Base-by-base conservation (phyloP, 2,113 vertebrate genomes). In the Cavia porcellus region DNA sequence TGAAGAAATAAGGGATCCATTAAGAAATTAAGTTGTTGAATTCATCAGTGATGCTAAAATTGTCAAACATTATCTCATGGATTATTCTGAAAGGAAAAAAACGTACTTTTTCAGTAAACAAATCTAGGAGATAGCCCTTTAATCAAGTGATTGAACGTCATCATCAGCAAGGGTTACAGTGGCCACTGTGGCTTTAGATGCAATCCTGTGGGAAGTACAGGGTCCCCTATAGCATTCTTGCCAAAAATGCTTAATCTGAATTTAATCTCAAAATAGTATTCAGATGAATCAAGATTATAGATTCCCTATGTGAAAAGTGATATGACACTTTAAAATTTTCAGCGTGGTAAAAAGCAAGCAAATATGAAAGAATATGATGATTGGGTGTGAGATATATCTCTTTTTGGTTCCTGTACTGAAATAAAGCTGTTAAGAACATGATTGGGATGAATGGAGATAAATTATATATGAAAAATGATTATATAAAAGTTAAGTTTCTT, bases 401-500 rank as follows among this genome's bases (percentile, higher is more conserved):
- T 82, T 82, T 19, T 61, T 96, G 47, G 42, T 42, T 64, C 32
- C 14, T 72, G 32, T 10, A 50, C 77, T 74, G 25, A 50, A 66
- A 74, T 52, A 32, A 77, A 57, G 57, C 24, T 83, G 17, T 87
- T 66, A 84, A 83, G 55, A 90, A 79, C 38, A 19, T 90, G 62
- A 96, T 19, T 84, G 42, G 42, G 15, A 81, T 25, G 72, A 91
- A 19, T 61, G 22, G 57, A 68, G n/a, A 66, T 85, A 68, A 42
- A 30, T 10, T 84, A 10, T 90, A 22, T 68, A 35, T 92, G 59
- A 86, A 75, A 95, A 91, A 86, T 75, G 13, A 38, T 32, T 85
- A 0, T 92, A 28, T 90, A 13, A 86, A 70, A 94, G 22, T 92
- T 89, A 92, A 74, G 86, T 94, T 87, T 96, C 15, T 89, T 92